Base-by-base conservation (phyloP, 2,113 vertebrate species). In the Pseudorectes ferrugineus region DNA sequence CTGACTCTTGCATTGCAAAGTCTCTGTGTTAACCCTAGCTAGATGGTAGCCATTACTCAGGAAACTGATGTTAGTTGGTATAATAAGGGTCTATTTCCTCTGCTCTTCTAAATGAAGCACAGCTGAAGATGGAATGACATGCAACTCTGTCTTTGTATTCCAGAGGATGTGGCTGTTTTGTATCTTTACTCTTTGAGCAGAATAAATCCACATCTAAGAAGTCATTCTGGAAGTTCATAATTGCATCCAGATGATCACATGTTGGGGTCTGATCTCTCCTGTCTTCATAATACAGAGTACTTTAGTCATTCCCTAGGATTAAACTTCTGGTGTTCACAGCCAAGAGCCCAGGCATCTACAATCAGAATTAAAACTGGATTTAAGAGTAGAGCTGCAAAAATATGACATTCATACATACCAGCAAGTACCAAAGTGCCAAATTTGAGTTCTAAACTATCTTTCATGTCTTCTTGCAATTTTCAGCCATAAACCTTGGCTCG, bases 181-280 rank as follows among this genome's bases (percentile, higher is more conserved):
- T 85, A 52, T 89, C 73, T 89, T 92, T 79, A 70, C 33, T 43
- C 55, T 67, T 70, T 80, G 48, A 92, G 43, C 46, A 71, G 48
- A 93, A 78, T 62, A 93, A 93, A 95, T 94, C 91, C 94, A 95
- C 95, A 96, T 95, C 94, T 94, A 51, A 95, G 84, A 61, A 80
- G 16, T 29, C 15, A 24, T 79, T 92, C 66, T 88, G 55, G 36
- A 91, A 43, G 36, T 82, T 85, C 5, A 0, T 91, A 92, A 94
- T 85, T 77, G 36, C 45, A 82, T 85, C 46, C 94, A 96, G 75
- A 94, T 89, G 83, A 87, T 67, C 66, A 73, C 12, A 77, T 84
- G 5, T 11, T 71, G 14, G 19, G 17, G 12, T 74, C 80, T 95
- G 62, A 82, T 83, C 31, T 82, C 77, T 90, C 22, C n/a, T 76